phyloP scores from a whole-genome alignment of 2,113 vertebrate species.

The Semicossyphus pulcher region DNA sequence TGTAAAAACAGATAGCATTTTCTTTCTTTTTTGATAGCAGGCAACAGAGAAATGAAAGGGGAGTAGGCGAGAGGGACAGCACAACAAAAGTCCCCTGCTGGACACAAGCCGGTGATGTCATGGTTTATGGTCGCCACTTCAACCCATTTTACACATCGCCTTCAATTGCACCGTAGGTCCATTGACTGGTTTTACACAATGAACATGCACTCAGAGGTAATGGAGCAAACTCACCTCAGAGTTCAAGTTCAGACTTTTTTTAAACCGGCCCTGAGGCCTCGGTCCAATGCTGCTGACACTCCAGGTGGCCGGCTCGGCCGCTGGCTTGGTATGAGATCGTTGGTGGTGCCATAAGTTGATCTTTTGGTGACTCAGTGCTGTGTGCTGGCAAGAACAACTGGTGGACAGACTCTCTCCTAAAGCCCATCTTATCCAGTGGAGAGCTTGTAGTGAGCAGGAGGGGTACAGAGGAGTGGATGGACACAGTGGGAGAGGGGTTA shows the following conservation, averaged over 20 bases:
- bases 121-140: too few relatives aligned
- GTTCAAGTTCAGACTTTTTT: conserved; percentile 13
- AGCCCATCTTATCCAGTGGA: conserved; percentile 66
- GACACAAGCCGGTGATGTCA: not conserved
- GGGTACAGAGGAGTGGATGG: conserved; percentile 18
- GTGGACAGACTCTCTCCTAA: conserved; percentile 60
- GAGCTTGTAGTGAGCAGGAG: conserved; percentile 26
- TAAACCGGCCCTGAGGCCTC: not conserved
- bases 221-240: too few relatives aligned
- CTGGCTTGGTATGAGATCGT: conserved; percentile 25
- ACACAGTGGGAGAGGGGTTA: conserved; percentile 26
- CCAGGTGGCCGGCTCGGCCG: conserved; percentile 65
- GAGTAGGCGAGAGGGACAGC: too few relatives aligned
- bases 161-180: not conserved
- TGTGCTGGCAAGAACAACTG: conserved; percentile 48
- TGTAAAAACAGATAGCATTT: too few relatives aligned
- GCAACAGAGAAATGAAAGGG: too few relatives aligned
- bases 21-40: too few relatives aligned
- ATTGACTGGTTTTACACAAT: not conserved
- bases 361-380: conserved; percentile 50
- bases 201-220: not conserved
- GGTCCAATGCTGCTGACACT: conserved; percentile 5
- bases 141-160: too few relatives aligned
- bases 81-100: not conserved
- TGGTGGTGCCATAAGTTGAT: conserved; percentile 58